A percentile compares a stretch with the other conserved stretches of the same genome.
Conservation (phyloP, 1,140 invertebrate genomes). For the Heterodera carotae region DNA sequence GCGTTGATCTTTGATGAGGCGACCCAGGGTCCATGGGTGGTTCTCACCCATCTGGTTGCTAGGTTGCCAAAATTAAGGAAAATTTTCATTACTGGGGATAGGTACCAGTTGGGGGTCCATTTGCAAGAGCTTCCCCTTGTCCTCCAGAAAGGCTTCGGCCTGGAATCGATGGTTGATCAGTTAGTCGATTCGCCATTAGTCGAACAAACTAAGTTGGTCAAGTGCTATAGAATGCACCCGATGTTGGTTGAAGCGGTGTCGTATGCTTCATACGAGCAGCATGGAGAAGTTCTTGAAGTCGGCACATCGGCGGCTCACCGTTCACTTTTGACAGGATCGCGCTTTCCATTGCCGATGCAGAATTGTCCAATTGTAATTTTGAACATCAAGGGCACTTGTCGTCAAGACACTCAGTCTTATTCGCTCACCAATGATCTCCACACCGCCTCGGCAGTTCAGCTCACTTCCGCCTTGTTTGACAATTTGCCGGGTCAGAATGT, state of each 20-base stretch:
- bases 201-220: neutral
- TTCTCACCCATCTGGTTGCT: neutral
- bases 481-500: neutral
- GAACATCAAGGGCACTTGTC: neutral
- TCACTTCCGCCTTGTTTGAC: neutral
- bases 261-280: neutral
- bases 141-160: neutral
- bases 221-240: slow-evolving; percentile 5
- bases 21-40: neutral
- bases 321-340: neutral
- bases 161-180: slow-evolving; percentile 11
- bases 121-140: neutral
- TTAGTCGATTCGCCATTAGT: neutral
- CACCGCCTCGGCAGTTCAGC: neutral
- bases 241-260: neutral
- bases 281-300: neutral
- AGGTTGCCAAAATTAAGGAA: neutral
- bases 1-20: neutral
- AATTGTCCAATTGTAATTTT: neutral
- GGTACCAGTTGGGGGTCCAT: neutral
- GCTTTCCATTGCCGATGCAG: slow-evolving; percentile 4
- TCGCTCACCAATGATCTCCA: slow-evolving; percentile 7
- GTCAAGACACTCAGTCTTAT: neutral
- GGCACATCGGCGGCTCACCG: neutral
- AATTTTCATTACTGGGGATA: neutral